Evolutionary conservation across 1,140 invertebrate genomes (phyloP), one percentile per base, ranked within the genome.

Genomic region (Ylistrum balloti): DNA sequence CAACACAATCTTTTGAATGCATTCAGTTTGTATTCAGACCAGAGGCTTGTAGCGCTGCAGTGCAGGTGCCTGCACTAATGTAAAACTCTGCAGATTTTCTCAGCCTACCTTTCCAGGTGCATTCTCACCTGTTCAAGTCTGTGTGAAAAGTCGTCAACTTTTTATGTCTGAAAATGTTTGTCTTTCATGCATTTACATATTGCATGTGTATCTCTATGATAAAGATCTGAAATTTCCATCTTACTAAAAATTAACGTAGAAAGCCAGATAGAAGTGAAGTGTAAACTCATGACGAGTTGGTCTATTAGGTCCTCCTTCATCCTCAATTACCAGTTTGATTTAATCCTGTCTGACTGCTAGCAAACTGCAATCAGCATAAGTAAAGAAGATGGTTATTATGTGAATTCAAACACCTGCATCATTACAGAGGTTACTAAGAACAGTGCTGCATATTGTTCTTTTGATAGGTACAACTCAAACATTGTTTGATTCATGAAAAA

Each of bases 121-220:
- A 74, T 74, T 74, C 56, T 74, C 56, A 74, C 56, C 56, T 74
- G 56, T 74, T 28, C 35, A 38, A 5, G 35, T 38, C 56, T 74
- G 56, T 74, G 56, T 74, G 56, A 74, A 74, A 74, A 74, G 22
- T 74, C 56, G 56, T n/a, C 56, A 74, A 74, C 56, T 74, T 74
- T 74, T 56, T 74, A 22, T 74, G 56, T 74, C 56, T 74, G 56
- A 74, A 17, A 74, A 74, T 74, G 56, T 74, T 74, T 38, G 35
- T 38, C 35, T 38, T 38, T 74, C n/a, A 9, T 28, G 17, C 56
- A 74, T 74, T 74, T 74, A 74, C 56, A 74, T 74, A 74, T 74
- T 74, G 56, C 56, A 74, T 28, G 56, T 74, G n/a, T 74, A n/a
- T 74, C 22, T 74, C 22, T n/a, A 74, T 28, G 56, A 74, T 74